Percentiles rank a stretch among this genome's conserved stretches.
Conservation (phyloP, 1,140 invertebrate species). For the Eciton burchellii region DNA sequence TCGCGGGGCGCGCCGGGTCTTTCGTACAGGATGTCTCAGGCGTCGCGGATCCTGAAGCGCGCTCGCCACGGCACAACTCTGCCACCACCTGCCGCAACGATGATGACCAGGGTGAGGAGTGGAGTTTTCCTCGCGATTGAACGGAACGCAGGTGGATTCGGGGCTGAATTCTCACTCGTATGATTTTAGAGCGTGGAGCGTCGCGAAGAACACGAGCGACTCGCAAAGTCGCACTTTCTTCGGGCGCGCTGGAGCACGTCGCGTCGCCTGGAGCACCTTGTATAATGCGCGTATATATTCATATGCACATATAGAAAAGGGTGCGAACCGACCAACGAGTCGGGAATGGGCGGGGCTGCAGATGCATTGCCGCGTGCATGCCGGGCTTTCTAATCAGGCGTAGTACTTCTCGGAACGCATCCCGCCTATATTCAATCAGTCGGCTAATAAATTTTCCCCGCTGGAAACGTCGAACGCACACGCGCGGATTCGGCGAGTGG, state of each 20-base stretch:
- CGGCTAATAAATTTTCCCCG: constrained; percentile 80
- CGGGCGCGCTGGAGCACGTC: background rate
- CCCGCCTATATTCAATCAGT: constrained; percentile 81
- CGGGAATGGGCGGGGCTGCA: constrained; percentile 78
- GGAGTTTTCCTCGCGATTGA: too few species aligned
- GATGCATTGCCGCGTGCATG: constrained; percentile 77
- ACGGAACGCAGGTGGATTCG: too few species aligned
- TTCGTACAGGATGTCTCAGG: constrained; percentile 33
- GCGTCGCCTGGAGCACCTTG: constrained; percentile 39
- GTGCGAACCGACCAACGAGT: constrained; percentile 66
- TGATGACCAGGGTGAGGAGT: too few species aligned
- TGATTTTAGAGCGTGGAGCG: constrained; percentile 13
- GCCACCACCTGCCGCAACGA: too few species aligned
- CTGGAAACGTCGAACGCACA: constrained; percentile 61
- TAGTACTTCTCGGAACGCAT: constrained; percentile 84
- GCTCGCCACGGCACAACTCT: too few species aligned
- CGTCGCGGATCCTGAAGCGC: too few species aligned
- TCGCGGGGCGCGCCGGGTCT: constrained; percentile 41
- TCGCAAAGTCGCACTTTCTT: constrained; percentile 40
- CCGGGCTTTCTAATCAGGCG: constrained; percentile 82
- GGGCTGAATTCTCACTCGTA: too few species aligned
- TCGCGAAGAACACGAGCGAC: background rate
- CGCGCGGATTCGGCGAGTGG: constrained; percentile 19
- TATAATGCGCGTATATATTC: constrained; percentile 64
- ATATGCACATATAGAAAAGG: constrained; percentile 67